Evolutionary conservation across 1,140 invertebrate species (phyloP).

Genomic region (Platyscapa corneri): DNA sequence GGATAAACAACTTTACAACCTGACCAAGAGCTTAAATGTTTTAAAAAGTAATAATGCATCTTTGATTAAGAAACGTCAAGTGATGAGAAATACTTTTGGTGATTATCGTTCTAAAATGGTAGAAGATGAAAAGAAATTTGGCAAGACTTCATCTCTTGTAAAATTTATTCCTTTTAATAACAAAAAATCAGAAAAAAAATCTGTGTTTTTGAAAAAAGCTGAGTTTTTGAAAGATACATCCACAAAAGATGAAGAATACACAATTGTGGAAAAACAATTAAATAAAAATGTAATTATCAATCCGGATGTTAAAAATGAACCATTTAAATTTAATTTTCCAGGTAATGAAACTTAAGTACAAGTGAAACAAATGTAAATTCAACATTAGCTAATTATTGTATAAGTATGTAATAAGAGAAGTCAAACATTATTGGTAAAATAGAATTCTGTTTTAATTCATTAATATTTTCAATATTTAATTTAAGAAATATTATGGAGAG

Average conservation of each 20-base stretch:
- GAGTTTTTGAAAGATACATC: slow-evolving; percentile 6
- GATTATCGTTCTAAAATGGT: slow-evolving; percentile 85
- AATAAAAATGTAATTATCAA: slow-evolving; percentile 51
- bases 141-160: slow-evolving; percentile 67
- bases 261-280: slow-evolving; percentile 36
- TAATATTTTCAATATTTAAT: too few species aligned
- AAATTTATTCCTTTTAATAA: slow-evolving; percentile 69
- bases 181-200: slow-evolving; percentile 71
- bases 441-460: too few species aligned
- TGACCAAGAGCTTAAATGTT: slow-evolving; percentile 78
- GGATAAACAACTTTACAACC: slow-evolving; percentile 78
- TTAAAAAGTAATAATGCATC: slow-evolving; percentile 81
- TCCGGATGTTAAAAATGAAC: slow-evolving; percentile 59
- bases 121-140: slow-evolving; percentile 81
- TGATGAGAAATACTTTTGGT: slow-evolving; percentile 83
- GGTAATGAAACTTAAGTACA: slow-evolving; percentile 27
- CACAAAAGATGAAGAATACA: slow-evolving; percentile 4
- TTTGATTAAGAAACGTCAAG: slow-evolving; percentile 81
- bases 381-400: too few species aligned
- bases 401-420: too few species aligned
- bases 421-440: too few species aligned
- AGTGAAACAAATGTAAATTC: too few species aligned
- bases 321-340: slow-evolving; percentile 76
- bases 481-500: too few species aligned
- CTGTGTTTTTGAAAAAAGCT: slow-evolving; percentile 76